A percentile compares a stretch with the other conserved stretches of the same genome.
Conservation (phyloP, 1,140 invertebrate genomes). For the Solenopsis invicta region DNA sequence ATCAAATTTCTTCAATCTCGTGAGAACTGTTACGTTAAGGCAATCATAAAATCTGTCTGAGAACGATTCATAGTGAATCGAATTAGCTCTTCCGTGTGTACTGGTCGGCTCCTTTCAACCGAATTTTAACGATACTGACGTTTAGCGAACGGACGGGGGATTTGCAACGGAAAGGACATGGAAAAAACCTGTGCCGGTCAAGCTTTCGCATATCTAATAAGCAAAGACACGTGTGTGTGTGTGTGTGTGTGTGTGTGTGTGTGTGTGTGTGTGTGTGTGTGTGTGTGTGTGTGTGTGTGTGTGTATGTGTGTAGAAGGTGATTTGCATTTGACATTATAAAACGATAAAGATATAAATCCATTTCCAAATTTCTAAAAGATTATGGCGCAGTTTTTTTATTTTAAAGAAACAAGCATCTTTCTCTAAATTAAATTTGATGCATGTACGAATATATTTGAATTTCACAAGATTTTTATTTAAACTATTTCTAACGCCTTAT, state of each 20-base stretch:
- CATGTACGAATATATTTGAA: background rate
- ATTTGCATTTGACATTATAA: background rate
- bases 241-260: background rate
- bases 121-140: slow-evolving; percentile 14
- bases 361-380: background rate
- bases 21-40: background rate
- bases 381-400: background rate
- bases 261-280: background rate
- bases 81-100: slow-evolving; percentile 3
- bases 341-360: background rate
- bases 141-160: background rate
- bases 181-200: background rate
- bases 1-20: background rate
- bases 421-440: background rate
- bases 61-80: slow-evolving; percentile 8
- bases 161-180: background rate
- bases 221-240: background rate
- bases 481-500: background rate
- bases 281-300: background rate
- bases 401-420: slow-evolving; percentile 8
- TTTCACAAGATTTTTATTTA: background rate
- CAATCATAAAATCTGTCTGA: slow-evolving; percentile 34
- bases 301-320: background rate
- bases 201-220: background rate
- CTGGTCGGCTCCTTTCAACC: background rate